phyloP scores from a whole-genome alignment of 2,113 vertebrate genomes.

The Phalacrocorax pelagicus region DNA sequence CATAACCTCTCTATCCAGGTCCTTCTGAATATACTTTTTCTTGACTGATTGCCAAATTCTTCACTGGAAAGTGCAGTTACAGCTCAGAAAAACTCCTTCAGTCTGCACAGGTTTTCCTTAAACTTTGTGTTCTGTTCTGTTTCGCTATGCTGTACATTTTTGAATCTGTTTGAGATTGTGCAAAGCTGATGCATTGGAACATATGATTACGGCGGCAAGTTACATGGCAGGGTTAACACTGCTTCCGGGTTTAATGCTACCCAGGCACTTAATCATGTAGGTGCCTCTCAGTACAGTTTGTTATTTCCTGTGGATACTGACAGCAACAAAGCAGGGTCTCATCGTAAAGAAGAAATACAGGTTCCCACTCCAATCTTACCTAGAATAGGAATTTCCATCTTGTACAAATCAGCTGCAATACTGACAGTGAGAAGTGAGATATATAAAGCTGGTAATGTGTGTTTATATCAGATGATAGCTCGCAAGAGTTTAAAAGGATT shows the following conservation, averaged over 20 bases:
- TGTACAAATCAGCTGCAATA: background rate
- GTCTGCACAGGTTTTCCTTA: background rate
- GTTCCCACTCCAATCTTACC: background rate
- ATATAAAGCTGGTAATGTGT: conserved; percentile 29
- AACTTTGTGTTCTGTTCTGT: background rate
- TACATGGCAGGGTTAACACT: background rate
- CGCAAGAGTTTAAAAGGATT: background rate
- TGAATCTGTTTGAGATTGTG: background rate
- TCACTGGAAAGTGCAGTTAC: background rate
- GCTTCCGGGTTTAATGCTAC: background rate
- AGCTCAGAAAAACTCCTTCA: background rate
- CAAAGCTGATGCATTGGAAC: background rate
- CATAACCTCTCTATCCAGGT: accelerated
- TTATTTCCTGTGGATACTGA: conserved; percentile 21
- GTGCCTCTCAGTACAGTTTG: background rate
- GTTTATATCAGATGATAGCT: background rate
- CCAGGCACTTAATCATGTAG: background rate
- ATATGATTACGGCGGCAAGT: background rate
- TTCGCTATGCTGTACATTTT: accelerated
- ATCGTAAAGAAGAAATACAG: conserved; percentile 40
- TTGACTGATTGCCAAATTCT: background rate
- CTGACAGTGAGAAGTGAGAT: background rate
- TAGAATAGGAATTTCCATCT: conserved; percentile 12
- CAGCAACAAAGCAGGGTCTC: background rate
- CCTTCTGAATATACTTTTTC: background rate